Evolutionary conservation across 2,888 invertebrate species (phyloP).

Genomic region (Dione juno): DNA sequence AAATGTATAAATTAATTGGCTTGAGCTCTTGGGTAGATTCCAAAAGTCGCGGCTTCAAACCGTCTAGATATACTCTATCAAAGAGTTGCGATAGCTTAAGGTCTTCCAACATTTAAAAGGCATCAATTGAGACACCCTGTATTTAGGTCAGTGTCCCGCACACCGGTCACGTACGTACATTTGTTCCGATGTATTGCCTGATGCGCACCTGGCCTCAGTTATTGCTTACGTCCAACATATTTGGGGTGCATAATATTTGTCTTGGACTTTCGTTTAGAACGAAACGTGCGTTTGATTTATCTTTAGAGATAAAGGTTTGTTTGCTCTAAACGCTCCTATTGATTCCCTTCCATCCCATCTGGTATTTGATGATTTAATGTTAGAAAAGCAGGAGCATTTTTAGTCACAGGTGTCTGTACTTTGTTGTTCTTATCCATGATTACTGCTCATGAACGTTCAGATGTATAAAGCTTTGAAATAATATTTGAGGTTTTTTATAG

Average conservation of each 20-base stretch:
- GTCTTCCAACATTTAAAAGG: constrained; percentile 26
- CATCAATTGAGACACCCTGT: constrained; percentile 31
- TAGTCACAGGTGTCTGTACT: constrained; percentile 16
- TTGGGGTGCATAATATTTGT: constrained; percentile 52
- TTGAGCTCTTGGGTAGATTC: not conserved
- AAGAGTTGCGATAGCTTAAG: constrained; percentile 27
- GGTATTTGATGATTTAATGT: constrained; percentile 19
- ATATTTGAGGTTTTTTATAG: no score
- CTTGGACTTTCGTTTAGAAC: constrained; percentile 45
- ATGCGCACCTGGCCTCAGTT: constrained; percentile 69
- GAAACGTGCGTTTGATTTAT: constrained; percentile 48
- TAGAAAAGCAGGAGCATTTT: constrained; percentile 12
- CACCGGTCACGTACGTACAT: constrained; percentile 74
- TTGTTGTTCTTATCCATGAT: not conserved
- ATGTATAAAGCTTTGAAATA: not conserved
- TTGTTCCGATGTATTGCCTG: constrained; percentile 75
- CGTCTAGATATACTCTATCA: constrained; percentile 11
- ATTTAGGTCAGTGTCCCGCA: constrained; percentile 59
- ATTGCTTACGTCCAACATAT: constrained; percentile 48
- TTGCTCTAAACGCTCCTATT: constrained; percentile 38
- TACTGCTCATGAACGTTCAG: constrained; percentile 3
- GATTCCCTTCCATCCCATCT: constrained; percentile 39
- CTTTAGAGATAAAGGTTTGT: constrained; percentile 41
- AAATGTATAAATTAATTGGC: no score
- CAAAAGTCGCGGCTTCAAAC: not conserved